Percentiles rank a stretch among this genome's conserved stretches.
phyloP scores from a whole-genome alignment of 1,140 invertebrate species.

The Drosophila nigromelanica region DNA sequence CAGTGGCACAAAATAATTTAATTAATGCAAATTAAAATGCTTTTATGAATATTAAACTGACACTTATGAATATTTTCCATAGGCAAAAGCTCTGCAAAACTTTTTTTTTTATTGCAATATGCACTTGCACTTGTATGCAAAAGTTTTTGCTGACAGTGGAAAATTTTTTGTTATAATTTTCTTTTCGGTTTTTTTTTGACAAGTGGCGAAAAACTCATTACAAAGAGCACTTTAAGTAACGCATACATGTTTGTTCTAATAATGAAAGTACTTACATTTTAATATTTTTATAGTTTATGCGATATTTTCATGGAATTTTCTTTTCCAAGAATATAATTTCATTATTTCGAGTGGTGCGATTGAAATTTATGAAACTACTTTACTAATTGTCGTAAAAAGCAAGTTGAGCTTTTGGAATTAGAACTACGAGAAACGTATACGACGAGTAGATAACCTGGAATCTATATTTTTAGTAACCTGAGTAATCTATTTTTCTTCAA shows the following conservation, averaged over 20 bases:
- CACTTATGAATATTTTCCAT: slow-evolving; percentile 37
- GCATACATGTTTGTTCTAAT: background rate
- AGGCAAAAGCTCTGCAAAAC: background rate
- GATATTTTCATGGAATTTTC: background rate
- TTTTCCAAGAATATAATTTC: background rate
- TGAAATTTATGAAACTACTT: slow-evolving; percentile 5
- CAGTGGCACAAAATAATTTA: slow-evolving; percentile 47
- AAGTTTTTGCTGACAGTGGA: slow-evolving; percentile 20
- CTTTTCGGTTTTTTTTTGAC: background rate
- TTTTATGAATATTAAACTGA: slow-evolving; percentile 71
- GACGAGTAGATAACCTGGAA: too few species aligned
- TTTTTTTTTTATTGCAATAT: slow-evolving; percentile 23
- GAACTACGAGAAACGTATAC: too few species aligned
- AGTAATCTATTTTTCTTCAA: too few species aligned
- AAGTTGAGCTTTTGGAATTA: too few species aligned
- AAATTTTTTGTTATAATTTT: background rate
- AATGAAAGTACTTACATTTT: background rate
- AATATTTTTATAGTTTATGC: background rate
- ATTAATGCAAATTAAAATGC: slow-evolving; percentile 77
- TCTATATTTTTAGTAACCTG: too few species aligned
- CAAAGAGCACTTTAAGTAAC: background rate
- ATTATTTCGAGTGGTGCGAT: background rate
- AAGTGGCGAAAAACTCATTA: slow-evolving; percentile 12
- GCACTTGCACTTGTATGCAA: slow-evolving; percentile 8
- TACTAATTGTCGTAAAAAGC: background rate